Evolutionary conservation across 1,140 invertebrate species (phyloP).

Genomic region (Lucilia sericata): DNA sequence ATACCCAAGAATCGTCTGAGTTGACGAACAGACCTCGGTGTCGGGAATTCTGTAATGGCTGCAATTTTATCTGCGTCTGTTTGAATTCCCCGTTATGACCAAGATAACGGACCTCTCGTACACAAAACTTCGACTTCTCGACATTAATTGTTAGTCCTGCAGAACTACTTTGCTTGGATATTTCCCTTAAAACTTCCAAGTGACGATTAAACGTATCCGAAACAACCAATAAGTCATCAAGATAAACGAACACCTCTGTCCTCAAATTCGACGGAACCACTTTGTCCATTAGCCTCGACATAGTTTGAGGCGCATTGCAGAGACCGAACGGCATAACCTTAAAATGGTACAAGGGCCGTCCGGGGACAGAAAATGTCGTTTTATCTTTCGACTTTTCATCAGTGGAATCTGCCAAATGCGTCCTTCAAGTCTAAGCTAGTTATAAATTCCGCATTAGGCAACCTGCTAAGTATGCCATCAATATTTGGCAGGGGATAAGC

Average conservation of each 20-base stretch:
- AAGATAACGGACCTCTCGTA: constrained; percentile 43
- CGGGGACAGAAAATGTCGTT: constrained; percentile 44
- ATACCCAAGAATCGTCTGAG: constrained; percentile 41
- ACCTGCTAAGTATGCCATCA: constrained; percentile 42
- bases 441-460: constrained; percentile 46
- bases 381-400: constrained; percentile 34
- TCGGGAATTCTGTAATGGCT: constrained; percentile 40
- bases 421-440: constrained; percentile 25
- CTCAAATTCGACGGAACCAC: constrained; percentile 33
- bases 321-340: constrained; percentile 41
- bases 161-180: no score
- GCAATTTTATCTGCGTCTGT: constrained; percentile 42
- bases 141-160: no score
- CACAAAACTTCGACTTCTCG: no score
- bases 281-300: constrained; percentile 37
- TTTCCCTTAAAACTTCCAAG: constrained; percentile 24
- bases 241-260: constrained; percentile 45
- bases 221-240: constrained; percentile 43
- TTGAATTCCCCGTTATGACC: constrained; percentile 50
- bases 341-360: constrained; percentile 28
- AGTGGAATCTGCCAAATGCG: constrained; percentile 46
- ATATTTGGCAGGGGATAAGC: constrained; percentile 46
- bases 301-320: constrained; percentile 28
- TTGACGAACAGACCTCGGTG: constrained; percentile 23
- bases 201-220: constrained; percentile 37